Evolutionary conservation across 2,113 vertebrate genomes (phyloP).

Genomic region (Vimba vimba): DNA sequence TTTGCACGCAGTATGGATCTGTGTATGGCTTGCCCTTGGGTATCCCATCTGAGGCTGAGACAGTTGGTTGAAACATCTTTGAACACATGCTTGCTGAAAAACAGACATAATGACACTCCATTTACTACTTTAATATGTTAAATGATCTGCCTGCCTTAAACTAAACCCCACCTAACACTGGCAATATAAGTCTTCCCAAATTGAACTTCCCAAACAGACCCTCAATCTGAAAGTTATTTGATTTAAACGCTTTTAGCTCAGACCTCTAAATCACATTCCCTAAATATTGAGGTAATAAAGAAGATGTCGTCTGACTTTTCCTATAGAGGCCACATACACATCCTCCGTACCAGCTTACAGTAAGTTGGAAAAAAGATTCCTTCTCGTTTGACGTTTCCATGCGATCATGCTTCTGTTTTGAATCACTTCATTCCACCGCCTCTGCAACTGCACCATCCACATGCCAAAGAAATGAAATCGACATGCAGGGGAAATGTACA

Average conservation of each 20-base stretch:
- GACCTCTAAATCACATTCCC: constrained; percentile 21
- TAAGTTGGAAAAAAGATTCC: constrained; percentile 9
- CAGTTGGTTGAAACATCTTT: neutral
- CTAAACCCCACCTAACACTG: neutral
- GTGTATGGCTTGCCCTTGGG: neutral
- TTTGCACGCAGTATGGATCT: neutral
- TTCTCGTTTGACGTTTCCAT: constrained; percentile 41
- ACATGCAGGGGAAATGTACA: neutral
- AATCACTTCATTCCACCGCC: constrained; percentile 27
- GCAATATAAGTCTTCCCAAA: neutral
- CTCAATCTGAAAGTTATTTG: constrained; percentile 41
- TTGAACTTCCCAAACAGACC: constrained; percentile 9
- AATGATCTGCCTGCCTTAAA: neutral
- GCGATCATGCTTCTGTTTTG: constrained; percentile 24
- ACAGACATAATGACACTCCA: neutral
- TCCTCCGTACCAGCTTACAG: neutral
- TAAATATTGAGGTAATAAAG: constrained; percentile 39
- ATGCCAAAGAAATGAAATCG: neutral
- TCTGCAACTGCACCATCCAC: neutral
- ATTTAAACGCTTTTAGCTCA: constrained; percentile 39
- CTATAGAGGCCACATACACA: constrained; percentile 32
- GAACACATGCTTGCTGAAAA: neutral
- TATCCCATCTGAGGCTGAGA: neutral
- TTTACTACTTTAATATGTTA: neutral
- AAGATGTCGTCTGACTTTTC: constrained; percentile 37